phyloP scores from a whole-genome alignment of 2,888 invertebrate genomes.

The Leptothorax acervorum region DNA sequence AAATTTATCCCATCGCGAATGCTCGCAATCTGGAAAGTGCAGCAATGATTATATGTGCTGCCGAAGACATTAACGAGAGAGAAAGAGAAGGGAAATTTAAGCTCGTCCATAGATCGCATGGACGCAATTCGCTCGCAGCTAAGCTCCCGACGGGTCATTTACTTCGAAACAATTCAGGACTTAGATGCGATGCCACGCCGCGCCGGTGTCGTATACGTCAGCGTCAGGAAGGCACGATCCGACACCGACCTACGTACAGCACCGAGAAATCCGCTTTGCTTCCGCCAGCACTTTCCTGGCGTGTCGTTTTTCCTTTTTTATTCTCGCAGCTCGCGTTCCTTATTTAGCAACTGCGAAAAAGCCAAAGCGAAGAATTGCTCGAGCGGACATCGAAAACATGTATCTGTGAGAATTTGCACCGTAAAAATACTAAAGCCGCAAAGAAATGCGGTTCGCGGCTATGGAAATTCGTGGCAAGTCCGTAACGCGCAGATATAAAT shows the following conservation, averaged over 20 bases:
- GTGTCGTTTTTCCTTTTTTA: not conserved
- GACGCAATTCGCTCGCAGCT: conserved; percentile 62
- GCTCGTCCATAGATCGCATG: conserved; percentile 60
- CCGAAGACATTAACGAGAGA: conserved; percentile 55
- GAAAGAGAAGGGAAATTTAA: conserved; percentile 23
- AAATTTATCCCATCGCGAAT: conserved; percentile 27
- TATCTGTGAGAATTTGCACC: not conserved
- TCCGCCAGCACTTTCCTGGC: conserved; percentile 27
- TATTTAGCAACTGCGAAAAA: conserved; percentile 44
- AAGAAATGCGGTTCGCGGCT: not conserved
- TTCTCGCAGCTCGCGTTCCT: conserved; percentile 21
- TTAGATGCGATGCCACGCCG: conserved; percentile 44
- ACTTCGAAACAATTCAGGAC: conserved; percentile 70
- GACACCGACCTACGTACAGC: conserved; percentile 40
- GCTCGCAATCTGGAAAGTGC: conserved; percentile 15
- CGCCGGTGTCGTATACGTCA: conserved; percentile 65
- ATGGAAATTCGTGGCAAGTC: conserved; percentile 13
- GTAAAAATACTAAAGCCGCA: conserved; percentile 6
- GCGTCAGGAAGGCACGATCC: conserved; percentile 57
- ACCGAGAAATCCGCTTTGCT: conserved; percentile 54
- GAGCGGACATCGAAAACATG: conserved; percentile 19
- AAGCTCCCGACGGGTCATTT: conserved; percentile 64
- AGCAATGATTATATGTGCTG: conserved; percentile 50
- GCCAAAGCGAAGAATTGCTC: conserved; percentile 20
- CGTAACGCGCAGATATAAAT: conserved; percentile 9